Conservation (phyloP, 2,888 invertebrate species). For the Drosophila sordidapex region DNA sequence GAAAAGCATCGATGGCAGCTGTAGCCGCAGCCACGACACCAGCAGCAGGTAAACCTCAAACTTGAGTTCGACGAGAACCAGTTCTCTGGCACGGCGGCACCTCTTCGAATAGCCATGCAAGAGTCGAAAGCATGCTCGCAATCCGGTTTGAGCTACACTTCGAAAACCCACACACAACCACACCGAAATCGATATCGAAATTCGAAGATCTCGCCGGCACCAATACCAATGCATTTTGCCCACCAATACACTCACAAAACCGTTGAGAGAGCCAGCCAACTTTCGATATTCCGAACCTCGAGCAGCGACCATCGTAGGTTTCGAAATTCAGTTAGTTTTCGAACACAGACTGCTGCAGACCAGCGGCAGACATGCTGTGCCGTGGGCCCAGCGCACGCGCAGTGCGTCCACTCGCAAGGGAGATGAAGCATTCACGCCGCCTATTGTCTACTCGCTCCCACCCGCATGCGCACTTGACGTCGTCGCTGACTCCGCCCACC, state of each 20-base stretch:
- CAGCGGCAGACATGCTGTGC: slow-evolving; percentile 21
- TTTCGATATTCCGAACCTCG: slow-evolving; percentile 23
- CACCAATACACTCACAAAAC: slow-evolving; percentile 56
- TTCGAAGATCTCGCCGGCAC: slow-evolving; percentile 73
- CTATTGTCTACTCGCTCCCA: slow-evolving; percentile 59
- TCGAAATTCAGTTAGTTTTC: slow-evolving; percentile 72
- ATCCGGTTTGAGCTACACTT: slow-evolving; percentile 69
- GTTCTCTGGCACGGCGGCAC: slow-evolving; percentile 50
- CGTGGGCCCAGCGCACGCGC: slow-evolving; percentile 60
- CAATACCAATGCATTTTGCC: slow-evolving; percentile 45
- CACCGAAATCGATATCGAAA: slow-evolving; percentile 44
- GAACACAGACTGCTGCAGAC: slow-evolving; percentile 51
- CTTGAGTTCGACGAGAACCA: slow-evolving; percentile 54
- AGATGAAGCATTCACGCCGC: slow-evolving; percentile 21
- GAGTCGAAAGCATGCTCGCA: slow-evolving; percentile 42
- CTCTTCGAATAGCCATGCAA: slow-evolving; percentile 23
- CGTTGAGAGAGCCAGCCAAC: slow-evolving; percentile 31
- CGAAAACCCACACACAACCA: slow-evolving; percentile 44
- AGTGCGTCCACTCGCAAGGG: slow-evolving; percentile 22
- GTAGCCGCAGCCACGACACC: slow-evolving; percentile 24
- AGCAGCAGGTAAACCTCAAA: slow-evolving; percentile 64
- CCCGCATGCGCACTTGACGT: slow-evolving; percentile 57
- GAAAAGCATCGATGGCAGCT: slow-evolving; percentile 66
- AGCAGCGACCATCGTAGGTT: slow-evolving; percentile 51
- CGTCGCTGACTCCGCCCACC: slow-evolving; percentile 81